Base-by-base conservation (phyloP, 53 echinoderm and acorn worm species). In the Astropecten irregularis region DNA sequence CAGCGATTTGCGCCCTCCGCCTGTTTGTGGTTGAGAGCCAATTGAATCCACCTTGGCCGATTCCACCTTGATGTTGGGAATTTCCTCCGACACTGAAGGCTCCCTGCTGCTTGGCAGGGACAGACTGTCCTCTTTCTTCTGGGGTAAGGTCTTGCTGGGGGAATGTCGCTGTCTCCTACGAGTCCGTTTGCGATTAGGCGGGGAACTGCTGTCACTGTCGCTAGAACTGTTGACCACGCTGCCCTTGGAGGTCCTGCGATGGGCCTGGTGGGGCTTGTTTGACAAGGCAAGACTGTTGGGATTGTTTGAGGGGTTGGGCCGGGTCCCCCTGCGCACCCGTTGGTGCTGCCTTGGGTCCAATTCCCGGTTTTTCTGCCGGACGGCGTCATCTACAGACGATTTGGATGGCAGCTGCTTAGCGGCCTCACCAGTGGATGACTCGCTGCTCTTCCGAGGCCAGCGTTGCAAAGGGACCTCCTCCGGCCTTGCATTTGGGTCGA, bases 141-240 rank as follows among this genome's bases (percentile, higher is more conserved):
- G 58, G 29, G 74, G 57, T 26, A 44, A 40, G 26, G 46, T 62
- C 27, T 79, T 79, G n/a, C 79, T 79, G 4, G 79, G 79, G 7
- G 79, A 79, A 16, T 79, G 79, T 20, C 79, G 52, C 47, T 79
- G 79, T 47, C 79, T 79, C 79, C 79, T 79, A 16, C 79, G 79
- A 79, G 79, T 79, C 61, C 79, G 56, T 40, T 79, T 79, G 16
- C 79, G 79, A 37, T 62, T 79, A 20, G 62, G 79, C 34, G 79
- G 79, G 0, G 70, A 69, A 26, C 30, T 33, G 46, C 79, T 48
- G 28, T 56, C 16, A 44, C 56, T 56, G 25, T 56, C 56, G 39
- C 56, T 56, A 19, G 57, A 56, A 5, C 57, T 56, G 46, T 56
- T 79, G 16, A 62, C 79, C 10, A 62, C 79, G 37, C 79, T 79